Percentiles rank a stretch among this genome's conserved stretches.
These are phyloP conservation scores for Hipparchia semele DNA, from an alignment of 2,888 invertebrate species.

Conservation along the genomic window DNA sequence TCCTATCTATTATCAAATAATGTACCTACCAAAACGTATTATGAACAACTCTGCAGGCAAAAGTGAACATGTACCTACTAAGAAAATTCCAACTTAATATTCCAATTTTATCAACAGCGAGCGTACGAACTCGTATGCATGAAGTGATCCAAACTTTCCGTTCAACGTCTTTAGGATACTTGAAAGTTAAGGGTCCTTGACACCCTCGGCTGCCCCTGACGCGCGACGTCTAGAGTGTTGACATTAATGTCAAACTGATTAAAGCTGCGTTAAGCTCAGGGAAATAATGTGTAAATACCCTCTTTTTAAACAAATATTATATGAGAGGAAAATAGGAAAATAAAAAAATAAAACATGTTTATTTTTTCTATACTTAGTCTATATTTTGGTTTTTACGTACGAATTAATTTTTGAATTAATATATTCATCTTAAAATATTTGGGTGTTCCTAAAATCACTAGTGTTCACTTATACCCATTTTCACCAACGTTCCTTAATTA, in stretches of 20 bases:
- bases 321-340: too few relatives aligned
- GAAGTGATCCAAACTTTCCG: conserved; percentile 15
- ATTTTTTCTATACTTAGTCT: too few relatives aligned
- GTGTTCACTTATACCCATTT: too few relatives aligned
- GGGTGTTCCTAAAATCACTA: too few relatives aligned
- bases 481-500: too few relatives aligned
- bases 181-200: conserved; percentile 22
- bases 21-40: too few relatives aligned
- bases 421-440: too few relatives aligned
- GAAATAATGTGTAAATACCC: not conserved
- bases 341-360: too few relatives aligned
- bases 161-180: conserved; percentile 19
- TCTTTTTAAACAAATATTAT: too few relatives aligned
- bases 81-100: not conserved
- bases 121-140: conserved; percentile 1
- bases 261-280: not conserved
- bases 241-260: conserved; percentile 14
- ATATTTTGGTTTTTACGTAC: too few relatives aligned
- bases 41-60: not conserved
- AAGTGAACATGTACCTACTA: not conserved
- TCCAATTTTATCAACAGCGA: not conserved
- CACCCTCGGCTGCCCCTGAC: not conserved
- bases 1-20: too few relatives aligned
- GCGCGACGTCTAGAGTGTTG: conserved; percentile 1
- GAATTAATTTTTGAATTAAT: too few relatives aligned